Percentiles rank a stretch among this genome's conserved stretches.
Evolutionary conservation across 2,113 vertebrate species (phyloP).

Genomic region (Gnathonemus longibarbis): DNA sequence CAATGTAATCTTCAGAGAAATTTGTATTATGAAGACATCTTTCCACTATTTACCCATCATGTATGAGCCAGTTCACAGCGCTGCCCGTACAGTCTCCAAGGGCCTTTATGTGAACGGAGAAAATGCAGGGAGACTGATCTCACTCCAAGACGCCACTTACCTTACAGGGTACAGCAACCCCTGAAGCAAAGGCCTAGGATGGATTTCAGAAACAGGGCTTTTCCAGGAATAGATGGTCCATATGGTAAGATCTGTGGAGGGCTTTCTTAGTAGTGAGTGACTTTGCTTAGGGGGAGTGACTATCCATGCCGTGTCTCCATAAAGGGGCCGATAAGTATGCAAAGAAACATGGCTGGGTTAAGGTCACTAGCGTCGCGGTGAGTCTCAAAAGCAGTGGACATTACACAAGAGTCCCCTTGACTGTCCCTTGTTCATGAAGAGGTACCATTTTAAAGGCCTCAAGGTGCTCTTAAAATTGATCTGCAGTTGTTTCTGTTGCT

Average conservation of each 20-base stretch:
- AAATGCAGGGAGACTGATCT: conserved; percentile 50
- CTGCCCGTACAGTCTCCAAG: background rate
- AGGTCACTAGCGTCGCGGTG: background rate
- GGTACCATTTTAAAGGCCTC: background rate
- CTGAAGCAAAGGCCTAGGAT: conserved; percentile 30
- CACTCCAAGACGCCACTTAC: conserved; percentile 43
- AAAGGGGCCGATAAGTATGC: background rate
- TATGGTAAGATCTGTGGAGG: background rate
- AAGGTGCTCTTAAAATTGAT: conserved; percentile 1
- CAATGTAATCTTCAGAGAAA: background rate
- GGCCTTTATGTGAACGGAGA: conserved; percentile 35
- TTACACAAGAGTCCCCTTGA: background rate
- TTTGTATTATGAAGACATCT: background rate
- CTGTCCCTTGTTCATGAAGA: background rate
- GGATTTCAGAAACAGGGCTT: conserved; percentile 28
- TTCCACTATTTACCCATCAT: background rate
- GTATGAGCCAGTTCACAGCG: background rate
- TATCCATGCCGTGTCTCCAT: background rate
- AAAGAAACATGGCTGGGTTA: background rate
- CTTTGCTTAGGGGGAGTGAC: background rate
- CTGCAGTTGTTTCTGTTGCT: conserved; percentile 2
- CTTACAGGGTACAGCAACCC: conserved; percentile 38
- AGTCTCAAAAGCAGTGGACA: background rate
- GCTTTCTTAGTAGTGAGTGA: background rate
- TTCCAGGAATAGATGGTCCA: background rate